phyloP scores from a whole-genome alignment of 2,888 invertebrate species.

The Lithophane leautieri region DNA sequence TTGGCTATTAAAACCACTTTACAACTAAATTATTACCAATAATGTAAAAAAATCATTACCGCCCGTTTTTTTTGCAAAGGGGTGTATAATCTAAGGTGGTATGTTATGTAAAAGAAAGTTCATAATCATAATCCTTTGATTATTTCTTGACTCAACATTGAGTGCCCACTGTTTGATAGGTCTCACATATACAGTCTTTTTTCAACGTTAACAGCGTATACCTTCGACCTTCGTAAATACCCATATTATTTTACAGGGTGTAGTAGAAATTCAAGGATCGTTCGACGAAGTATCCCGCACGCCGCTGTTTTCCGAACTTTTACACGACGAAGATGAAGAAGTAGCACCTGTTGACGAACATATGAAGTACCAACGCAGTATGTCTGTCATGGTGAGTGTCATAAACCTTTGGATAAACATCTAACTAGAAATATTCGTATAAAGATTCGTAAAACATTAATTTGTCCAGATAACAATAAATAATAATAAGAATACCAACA shows the following conservation, averaged over 20 bases:
- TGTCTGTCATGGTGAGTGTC: constrained; percentile 67
- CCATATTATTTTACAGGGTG: constrained; percentile 86
- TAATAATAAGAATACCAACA: background rate
- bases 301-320: constrained; percentile 85
- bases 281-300: constrained; percentile 90
- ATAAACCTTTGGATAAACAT: background rate
- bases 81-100: too few relatives aligned
- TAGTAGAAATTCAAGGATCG: constrained; percentile 90
- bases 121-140: background rate
- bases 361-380: constrained; percentile 72
- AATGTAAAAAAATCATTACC: too few relatives aligned
- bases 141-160: background rate
- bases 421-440: too few relatives aligned
- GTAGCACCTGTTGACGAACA: constrained; percentile 59
- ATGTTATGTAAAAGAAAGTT: background rate
- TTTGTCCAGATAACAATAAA: background rate
- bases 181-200: background rate
- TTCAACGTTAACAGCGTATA: background rate
- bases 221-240: background rate
- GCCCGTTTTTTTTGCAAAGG: too few relatives aligned
- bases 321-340: constrained; percentile 81
- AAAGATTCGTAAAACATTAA: background rate
- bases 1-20: too few relatives aligned
- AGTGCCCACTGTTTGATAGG: background rate
- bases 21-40: too few relatives aligned